Percentiles rank a stretch among this genome's conserved stretches.
Conservation (phyloP, 1,140 invertebrate genomes). For the Matsumurasca onukii region DNA sequence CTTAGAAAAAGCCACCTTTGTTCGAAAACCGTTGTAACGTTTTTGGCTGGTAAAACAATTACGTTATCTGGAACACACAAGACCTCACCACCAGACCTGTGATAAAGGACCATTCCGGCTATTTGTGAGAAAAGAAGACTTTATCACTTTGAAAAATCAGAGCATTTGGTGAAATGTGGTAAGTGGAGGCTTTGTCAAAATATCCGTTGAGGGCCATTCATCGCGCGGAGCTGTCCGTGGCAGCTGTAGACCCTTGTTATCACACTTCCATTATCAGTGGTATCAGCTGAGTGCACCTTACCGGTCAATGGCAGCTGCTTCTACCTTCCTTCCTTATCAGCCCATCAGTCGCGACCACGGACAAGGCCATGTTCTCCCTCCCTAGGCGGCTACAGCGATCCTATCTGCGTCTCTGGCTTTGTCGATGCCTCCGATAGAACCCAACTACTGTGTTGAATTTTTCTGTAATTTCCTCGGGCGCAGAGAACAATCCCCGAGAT, state of each 20-base stretch:
- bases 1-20: too few species aligned
- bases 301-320: not conserved
- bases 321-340: not conserved
- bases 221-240: not conserved
- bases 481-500: not conserved
- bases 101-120: too few species aligned
- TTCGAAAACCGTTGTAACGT: too few species aligned
- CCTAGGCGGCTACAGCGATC: not conserved
- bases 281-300: slow-evolving; percentile 14
- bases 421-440: slow-evolving; percentile 12
- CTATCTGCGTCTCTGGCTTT: not conserved
- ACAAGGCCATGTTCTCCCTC: not conserved
- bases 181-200: slow-evolving; percentile 11
- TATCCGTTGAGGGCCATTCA: slow-evolving; percentile 7
- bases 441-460: slow-evolving; percentile 23
- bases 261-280: not conserved
- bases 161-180: not conserved
- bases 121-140: too few species aligned
- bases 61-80: too few species aligned
- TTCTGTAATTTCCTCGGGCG: slow-evolving; percentile 14
- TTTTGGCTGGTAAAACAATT: too few species aligned
- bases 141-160: too few species aligned
- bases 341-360: not conserved
- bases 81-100: too few species aligned
- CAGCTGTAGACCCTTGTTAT: slow-evolving; percentile 14